Evolutionary conservation across 2,888 invertebrate genomes (phyloP).

Genomic region (Agrotis segetum): DNA sequence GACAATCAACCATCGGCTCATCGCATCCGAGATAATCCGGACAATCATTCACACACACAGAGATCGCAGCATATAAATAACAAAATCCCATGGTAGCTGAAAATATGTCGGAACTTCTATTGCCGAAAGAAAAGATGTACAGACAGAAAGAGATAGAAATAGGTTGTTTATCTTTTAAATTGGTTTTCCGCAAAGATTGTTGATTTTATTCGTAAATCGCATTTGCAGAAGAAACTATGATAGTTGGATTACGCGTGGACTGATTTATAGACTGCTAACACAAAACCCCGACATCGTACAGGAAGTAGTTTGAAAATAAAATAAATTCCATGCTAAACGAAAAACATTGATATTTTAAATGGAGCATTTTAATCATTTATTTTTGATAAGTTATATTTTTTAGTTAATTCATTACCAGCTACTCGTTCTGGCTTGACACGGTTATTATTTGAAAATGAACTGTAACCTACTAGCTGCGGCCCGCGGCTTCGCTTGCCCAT

Average conservation of each 20-base stretch:
- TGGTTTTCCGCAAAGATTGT: neutral
- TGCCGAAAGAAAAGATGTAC: neutral
- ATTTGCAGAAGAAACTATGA: neutral
- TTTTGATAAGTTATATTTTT: no score
- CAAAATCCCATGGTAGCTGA: neutral
- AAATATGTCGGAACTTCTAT: conserved; percentile 19
- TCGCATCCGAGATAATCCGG: conserved; percentile 23
- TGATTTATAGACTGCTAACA: neutral
- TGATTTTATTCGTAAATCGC: neutral
- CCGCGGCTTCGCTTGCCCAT: no score
- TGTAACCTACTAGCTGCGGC: no score
- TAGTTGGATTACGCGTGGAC: neutral
- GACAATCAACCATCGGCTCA: conserved; percentile 27
- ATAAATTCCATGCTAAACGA: no score
- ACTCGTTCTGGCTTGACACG: no score
- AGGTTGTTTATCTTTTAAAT: conserved; percentile 5
- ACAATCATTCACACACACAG: conserved; percentile 19
- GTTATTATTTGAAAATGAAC: no score
- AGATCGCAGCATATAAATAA: conserved; percentile 38
- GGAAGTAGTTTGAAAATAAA: no score
- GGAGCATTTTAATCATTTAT: no score
- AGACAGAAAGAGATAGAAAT: conserved; percentile 3
- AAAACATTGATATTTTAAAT: no score
- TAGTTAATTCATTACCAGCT: no score
- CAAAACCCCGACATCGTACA: no score